Evolutionary conservation across 35 echinoderm and acorn worm genomes (phyloP), one percentile per base, ranked within the genome.

Genomic region (Patiria miniata): DNA sequence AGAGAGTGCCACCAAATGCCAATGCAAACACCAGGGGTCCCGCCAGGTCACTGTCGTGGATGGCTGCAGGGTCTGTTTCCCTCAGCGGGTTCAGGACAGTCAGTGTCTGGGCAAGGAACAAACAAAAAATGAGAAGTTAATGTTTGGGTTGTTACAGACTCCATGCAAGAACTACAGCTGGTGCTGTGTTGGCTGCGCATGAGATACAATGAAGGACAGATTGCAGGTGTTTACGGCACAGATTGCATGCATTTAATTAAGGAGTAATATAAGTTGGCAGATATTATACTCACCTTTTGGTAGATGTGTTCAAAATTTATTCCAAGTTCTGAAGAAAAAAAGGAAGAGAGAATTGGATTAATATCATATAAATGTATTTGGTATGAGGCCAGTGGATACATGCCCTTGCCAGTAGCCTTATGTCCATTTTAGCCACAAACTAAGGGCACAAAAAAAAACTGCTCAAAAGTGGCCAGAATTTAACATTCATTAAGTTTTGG

Each of bases 231-330:
- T 47, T 47, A 47, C 42, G 12, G 42, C 42, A 47, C 42, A 47
- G 42, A 12, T 47, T 47, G 42, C 12, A 12, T 12, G 12, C 42
- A 47, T 47, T 47, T 47, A 47, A 47, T 47, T 47, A 12, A 30
- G 23, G 16, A 26, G 4, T 16, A 30, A 30, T 5, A 4, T 73
- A 16, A 73, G 17, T 8, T 30, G 65, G 17, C 42, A 73, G 65
- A 73, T 5, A 32, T 5, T 23, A 12, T 60, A 78, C 89, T 82
- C 60, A 96, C 94, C 86, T 96, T 96, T 86, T 92, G 90, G 80
- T 96, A 96, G 82, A 96, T 96, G 83, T 96, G 94, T 81, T 96
- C 94, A 92, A 96, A 96, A 57, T 96, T 96, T 40, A 96, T 96
- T 81, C 94, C 94, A 55, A 96, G 80, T 85, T 96, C 94, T 96